Conservation (phyloP, 2,888 invertebrate species). For the Cecidostiba fungosa region DNA sequence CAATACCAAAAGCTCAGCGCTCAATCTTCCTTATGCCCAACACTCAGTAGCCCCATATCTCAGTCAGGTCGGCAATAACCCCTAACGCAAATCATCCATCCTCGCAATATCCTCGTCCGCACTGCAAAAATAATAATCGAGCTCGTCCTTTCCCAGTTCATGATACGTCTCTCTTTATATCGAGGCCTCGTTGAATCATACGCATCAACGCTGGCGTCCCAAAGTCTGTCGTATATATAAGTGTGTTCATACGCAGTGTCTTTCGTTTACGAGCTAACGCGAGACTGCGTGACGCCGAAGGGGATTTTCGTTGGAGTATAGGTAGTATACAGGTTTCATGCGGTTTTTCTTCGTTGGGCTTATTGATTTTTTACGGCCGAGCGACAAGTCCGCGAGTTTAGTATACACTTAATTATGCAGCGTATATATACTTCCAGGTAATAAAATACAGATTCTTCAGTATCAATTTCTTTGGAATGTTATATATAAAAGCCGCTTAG, state of each 20-base stretch:
- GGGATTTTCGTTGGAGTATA: neutral
- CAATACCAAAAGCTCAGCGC: neutral
- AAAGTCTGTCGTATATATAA: neutral
- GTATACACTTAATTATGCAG: neutral
- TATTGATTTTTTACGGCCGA: neutral
- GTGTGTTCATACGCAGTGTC: neutral
- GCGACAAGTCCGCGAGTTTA: neutral
- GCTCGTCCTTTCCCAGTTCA: neutral
- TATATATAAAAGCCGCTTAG: too few relatives aligned
- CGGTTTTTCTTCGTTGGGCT: neutral
- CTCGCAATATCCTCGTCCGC: neutral
- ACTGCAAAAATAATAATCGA: neutral
- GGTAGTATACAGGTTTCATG: neutral
- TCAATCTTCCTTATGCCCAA: neutral
- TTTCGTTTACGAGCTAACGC: neutral
- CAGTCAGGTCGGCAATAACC: neutral
- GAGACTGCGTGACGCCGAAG: neutral
- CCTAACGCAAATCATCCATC: neutral
- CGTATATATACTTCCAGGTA: neutral
- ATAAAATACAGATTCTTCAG: too few relatives aligned
- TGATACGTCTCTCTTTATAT: neutral
- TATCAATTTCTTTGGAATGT: too few relatives aligned
- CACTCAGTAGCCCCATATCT: neutral
- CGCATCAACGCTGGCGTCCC: too few relatives aligned
- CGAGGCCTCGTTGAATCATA: neutral